Percentiles rank a stretch among this genome's conserved stretches.
Conservation (phyloP, 2,797 vertebrate species). For the Sebastes steindachneri region DNA sequence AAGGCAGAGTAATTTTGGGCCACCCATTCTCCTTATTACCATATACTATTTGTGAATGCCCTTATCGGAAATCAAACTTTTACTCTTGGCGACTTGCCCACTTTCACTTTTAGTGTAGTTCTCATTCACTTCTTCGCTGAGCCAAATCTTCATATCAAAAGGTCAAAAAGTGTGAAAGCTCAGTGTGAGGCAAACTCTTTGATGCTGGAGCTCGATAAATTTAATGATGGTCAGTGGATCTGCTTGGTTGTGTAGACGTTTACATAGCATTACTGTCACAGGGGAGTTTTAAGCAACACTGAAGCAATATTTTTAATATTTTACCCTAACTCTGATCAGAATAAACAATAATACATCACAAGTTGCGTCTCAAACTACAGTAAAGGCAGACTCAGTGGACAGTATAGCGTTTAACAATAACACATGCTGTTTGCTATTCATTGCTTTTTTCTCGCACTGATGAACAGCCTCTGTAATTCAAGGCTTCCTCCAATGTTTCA, state of each 20-base stretch:
- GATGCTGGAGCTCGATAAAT: constrained; percentile 22
- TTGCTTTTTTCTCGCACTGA: not conserved
- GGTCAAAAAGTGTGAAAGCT: constrained; percentile 1
- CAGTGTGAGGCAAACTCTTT: constrained; percentile 14
- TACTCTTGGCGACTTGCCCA: not conserved
- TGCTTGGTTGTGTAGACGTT: constrained; percentile 2
- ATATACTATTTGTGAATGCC: not conserved
- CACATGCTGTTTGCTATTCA: constrained; percentile 22
- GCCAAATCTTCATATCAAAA: constrained; percentile 7
- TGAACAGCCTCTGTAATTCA: constrained; percentile 11
- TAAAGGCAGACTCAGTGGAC: not conserved
- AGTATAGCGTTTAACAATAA: not conserved
- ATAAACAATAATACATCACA: not conserved
- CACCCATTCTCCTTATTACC: not conserved
- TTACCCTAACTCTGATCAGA: not conserved
- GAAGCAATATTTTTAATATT: constrained; percentile 6
- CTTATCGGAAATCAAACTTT: constrained; percentile 15
- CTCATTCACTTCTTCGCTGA: not conserved
- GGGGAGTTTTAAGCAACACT: constrained; percentile 21
- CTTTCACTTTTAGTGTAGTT: not conserved
- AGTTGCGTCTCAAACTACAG: not conserved
- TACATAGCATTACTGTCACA: not conserved
- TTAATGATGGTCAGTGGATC: constrained; percentile 29
- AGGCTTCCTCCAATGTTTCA: not conserved
- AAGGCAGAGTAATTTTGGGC: not conserved